phyloP scores from a whole-genome alignment of 2,888 invertebrate species.

The Heliconius cydno region DNA sequence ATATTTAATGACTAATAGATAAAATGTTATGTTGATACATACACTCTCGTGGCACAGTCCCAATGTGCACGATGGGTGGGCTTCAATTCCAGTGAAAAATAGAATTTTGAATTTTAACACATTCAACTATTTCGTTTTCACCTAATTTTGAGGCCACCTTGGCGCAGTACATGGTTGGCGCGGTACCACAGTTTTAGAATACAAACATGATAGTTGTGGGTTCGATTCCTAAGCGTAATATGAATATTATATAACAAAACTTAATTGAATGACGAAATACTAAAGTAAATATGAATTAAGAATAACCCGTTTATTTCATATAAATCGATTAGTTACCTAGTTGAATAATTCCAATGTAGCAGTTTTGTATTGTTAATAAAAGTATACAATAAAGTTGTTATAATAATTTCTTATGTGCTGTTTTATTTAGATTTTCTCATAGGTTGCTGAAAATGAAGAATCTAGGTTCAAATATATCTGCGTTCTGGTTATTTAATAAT shows the following conservation, averaged over 20 bases:
- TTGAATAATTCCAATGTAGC: constrained; percentile 29
- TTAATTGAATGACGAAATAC: background rate
- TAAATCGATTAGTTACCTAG: constrained; percentile 41
- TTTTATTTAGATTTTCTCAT: constrained; percentile 30
- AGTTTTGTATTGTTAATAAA: constrained; percentile 42
- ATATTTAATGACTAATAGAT: no score
- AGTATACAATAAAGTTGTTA: constrained; percentile 44
- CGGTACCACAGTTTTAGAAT: background rate
- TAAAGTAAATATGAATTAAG: constrained; percentile 12
- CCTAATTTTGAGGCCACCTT: background rate
- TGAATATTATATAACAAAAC: background rate
- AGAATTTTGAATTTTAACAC: no score
- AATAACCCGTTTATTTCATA: constrained; percentile 28
- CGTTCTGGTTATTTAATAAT: no score
- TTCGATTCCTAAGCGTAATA: background rate
- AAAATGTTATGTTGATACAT: background rate
- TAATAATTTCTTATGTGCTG: constrained; percentile 43
- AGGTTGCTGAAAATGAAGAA: background rate
- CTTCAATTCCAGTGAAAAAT: background rate
- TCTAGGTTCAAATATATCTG: no score
- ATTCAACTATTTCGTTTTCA: background rate
- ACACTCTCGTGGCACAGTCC: background rate
- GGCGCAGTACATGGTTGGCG: no score
- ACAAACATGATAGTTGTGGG: background rate
- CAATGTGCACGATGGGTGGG: background rate